Conservation (phyloP, 2,888 invertebrate species). For the Nephrotoma flavescens region DNA sequence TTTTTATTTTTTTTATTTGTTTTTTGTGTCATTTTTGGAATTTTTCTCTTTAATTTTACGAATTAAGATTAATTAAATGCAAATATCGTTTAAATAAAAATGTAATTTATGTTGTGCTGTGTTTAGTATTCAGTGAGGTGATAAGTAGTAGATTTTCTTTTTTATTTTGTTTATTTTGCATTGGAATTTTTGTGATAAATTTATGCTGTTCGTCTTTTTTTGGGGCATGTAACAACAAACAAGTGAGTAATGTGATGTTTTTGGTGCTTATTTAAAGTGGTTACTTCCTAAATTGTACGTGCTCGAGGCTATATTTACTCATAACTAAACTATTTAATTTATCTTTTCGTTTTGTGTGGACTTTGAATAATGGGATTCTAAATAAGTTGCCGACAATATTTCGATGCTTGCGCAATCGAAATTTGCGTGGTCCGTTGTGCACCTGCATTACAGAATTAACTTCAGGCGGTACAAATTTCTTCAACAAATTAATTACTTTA, state of each 20-base stretch:
- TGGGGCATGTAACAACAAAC: neutral
- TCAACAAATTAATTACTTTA: neutral
- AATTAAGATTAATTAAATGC: neutral
- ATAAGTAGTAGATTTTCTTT: neutral
- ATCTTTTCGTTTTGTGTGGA: too few relatives aligned
- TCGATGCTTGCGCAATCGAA: neutral
- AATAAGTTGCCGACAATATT: neutral
- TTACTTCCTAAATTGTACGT: neutral
- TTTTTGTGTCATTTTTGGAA: neutral
- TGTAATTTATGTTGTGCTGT: neutral
- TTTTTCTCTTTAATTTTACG: neutral
- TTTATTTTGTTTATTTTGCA: neutral
- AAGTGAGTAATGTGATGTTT: neutral
- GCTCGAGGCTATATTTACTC: neutral
- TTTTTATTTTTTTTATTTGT: neutral
- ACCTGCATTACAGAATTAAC: neutral
- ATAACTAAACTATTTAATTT: too few relatives aligned
- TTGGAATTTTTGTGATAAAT: neutral
- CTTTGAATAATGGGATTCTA: neutral
- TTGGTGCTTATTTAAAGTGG: neutral
- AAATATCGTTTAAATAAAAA: neutral
- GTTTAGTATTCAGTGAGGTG: neutral
- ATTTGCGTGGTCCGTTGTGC: neutral
- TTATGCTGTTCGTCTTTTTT: neutral
- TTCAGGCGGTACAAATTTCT: neutral